Percentiles rank a stretch among this genome's conserved stretches.
These are phyloP conservation scores for Rallus limicola DNA, from an alignment of 2,113 vertebrate species.

Conservation along the genomic window DNA sequence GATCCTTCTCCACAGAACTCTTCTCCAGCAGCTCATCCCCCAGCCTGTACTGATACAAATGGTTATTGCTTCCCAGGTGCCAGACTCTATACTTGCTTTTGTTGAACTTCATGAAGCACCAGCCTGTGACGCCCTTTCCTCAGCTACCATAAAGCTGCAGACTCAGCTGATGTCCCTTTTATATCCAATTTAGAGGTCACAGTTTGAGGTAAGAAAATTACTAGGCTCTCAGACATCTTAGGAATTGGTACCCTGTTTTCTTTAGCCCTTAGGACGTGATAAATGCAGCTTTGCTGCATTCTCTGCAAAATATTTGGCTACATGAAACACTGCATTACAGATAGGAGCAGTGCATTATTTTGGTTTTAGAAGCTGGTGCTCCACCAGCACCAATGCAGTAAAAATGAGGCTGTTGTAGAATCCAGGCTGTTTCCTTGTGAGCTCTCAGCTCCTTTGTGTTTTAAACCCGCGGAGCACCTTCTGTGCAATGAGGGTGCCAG, in stretches of 20 bases:
- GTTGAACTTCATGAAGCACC: background rate
- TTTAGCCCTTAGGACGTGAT: background rate
- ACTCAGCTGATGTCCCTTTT: background rate
- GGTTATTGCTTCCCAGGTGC: too few relatives aligned
- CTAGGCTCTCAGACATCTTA: background rate
- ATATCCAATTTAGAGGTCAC: background rate
- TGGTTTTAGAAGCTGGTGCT: background rate
- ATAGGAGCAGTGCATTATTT: background rate
- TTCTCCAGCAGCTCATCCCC: too few relatives aligned
- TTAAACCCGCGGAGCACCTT: fast-evolving
- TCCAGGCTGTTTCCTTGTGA: background rate
- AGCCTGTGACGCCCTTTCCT: background rate
- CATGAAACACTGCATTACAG: background rate
- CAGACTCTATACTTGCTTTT: too few relatives aligned
- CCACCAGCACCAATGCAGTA: background rate
- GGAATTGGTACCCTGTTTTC: background rate
- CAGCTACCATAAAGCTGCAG: background rate
- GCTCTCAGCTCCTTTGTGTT: background rate
- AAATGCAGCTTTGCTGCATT: background rate
- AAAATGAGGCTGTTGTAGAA: background rate
- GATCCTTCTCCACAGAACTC: too few relatives aligned
- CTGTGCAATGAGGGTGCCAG: background rate
- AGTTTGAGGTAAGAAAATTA: background rate
- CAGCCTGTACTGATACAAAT: too few relatives aligned
- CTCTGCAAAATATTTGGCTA: background rate